A percentile compares a stretch with the other conserved stretches of the same genome.
These are phyloP conservation scores for Eupeodes corollae DNA, from an alignment of 1,140 invertebrate genomes.

Conservation along the genomic window DNA sequence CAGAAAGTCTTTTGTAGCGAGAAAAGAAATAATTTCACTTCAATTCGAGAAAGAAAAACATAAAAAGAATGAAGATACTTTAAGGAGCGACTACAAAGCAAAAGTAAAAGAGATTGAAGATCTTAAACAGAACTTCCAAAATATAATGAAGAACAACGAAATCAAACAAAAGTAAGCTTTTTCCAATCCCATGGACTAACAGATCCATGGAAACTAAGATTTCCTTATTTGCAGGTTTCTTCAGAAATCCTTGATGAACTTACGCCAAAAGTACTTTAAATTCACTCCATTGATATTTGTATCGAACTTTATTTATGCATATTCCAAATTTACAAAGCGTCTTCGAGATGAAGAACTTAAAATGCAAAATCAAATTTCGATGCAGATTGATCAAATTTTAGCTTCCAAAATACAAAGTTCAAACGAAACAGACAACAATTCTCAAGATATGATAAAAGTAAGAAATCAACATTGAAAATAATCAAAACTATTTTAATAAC, in stretches of 20 bases:
- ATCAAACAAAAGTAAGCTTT: slow-evolving; percentile 23
- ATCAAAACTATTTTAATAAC: neutral
- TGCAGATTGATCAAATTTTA: neutral
- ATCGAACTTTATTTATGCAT: slow-evolving; percentile 29
- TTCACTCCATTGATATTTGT: slow-evolving; percentile 34
- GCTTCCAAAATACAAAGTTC: neutral
- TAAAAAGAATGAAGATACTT: slow-evolving; percentile 9
- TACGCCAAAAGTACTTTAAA: slow-evolving; percentile 31
- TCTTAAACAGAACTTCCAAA: slow-evolving; percentile 21
- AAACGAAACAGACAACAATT: slow-evolving; percentile 12
- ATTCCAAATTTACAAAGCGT: slow-evolving; percentile 18
- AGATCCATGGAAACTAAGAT: no score
- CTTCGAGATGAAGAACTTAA: slow-evolving; percentile 8
- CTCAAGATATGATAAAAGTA: slow-evolving; percentile 25
- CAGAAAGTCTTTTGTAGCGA: slow-evolving; percentile 12
- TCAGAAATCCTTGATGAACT: slow-evolving; percentile 14
- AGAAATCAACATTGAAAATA: neutral
- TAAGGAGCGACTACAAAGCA: slow-evolving; percentile 11
- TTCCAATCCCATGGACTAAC: neutral
- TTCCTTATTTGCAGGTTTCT: slow-evolving; percentile 18
- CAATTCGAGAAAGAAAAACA: slow-evolving; percentile 18
- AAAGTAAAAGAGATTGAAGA: slow-evolving; percentile 11
- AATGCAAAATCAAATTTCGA: neutral
- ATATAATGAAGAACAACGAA: slow-evolving; percentile 18
- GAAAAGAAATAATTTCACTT: slow-evolving; percentile 19